Base-by-base conservation (phyloP, 2,888 invertebrate species). In the Plebejus anna region DNA sequence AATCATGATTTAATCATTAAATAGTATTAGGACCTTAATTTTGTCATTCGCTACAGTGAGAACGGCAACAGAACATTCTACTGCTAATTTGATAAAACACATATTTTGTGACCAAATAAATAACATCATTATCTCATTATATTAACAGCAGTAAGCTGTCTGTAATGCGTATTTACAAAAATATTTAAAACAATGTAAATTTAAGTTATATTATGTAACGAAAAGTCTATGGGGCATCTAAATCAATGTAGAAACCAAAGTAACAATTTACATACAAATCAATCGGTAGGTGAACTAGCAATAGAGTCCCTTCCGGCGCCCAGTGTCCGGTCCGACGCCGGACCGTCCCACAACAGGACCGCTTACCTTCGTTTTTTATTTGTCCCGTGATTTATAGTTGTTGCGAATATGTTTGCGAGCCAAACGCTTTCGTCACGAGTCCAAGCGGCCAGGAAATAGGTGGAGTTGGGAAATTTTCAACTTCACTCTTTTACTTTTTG, bases 291-390 rank as follows among this genome's bases (percentile, higher is more conserved):
- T 66, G 66, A 28, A 36, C 66, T 66, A 32, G 66, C 92, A 90
- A 93, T 91, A 87, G 90, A 89, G 86, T 84, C 83, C 83, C 84
- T 86, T 91, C 91, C 92, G 90, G 85, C 82, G 85, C 82, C 85
- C 90, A 55, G 88, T 84, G 85, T 85, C 83, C 81, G 81, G 78
- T 72, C 80, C 61, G 72, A 72, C 73, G 47, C 51, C n/a, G 73
- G 73, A 55, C 28, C 72, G 83, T 82, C 81, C 83, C 85, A 90
- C 92, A 91, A 90, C 92, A 90, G 92, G 90, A 90, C 88, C 91
- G 92, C 93, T 92, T 92, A 94, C 93, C 93, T 93, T 91, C 86
- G 89, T 93, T 92, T 91, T 94, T 93, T 94, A 92, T 92, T 93
- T 93, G 91, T 92, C 84, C 84, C 80, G 87, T 91, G 93, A 94